A percentile compares a stretch with the other conserved stretches of the same genome.
These are phyloP conservation scores for Sesia apiformis DNA, from an alignment of 2,888 invertebrate genomes.

Conservation along the genomic window DNA sequence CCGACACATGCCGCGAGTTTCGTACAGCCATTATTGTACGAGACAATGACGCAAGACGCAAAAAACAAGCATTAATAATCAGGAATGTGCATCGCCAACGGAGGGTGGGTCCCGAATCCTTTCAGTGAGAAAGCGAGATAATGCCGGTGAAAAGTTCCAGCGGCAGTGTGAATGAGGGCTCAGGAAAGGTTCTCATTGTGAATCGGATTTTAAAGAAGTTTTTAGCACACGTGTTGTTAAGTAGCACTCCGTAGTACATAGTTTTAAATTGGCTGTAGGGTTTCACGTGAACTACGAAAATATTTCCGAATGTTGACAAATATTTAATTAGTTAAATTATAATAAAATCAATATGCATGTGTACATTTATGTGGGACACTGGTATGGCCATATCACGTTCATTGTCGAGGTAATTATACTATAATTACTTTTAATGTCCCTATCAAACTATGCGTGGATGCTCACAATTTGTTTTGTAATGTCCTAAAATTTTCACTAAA, in stretches of 20 bases:
- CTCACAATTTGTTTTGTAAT: slow-evolving; percentile 42
- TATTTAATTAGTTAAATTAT: no score
- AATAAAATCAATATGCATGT: no score
- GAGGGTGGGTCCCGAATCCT: slow-evolving; percentile 39
- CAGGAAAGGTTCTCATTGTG: slow-evolving; percentile 22
- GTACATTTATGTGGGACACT: slow-evolving; percentile 3
- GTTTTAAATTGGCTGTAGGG: neutral
- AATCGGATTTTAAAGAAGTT: slow-evolving; percentile 16
- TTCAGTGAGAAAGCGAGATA: slow-evolving; percentile 43
- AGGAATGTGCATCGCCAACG: slow-evolving; percentile 66
- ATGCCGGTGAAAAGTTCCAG: slow-evolving; percentile 44
- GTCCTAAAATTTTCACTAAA: slow-evolving; percentile 44
- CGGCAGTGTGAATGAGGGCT: slow-evolving; percentile 44
- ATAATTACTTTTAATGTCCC: slow-evolving; percentile 35
- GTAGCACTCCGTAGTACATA: neutral
- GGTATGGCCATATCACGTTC: slow-evolving; percentile 37
- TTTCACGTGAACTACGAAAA: neutral
- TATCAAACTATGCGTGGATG: slow-evolving; percentile 36
- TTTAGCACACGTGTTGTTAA: slow-evolving; percentile 1
- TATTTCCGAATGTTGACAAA: no score
- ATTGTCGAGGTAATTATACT: slow-evolving; percentile 26
- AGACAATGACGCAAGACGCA: slow-evolving; percentile 63
- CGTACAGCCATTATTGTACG: slow-evolving; percentile 51
- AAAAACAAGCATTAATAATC: slow-evolving; percentile 72
- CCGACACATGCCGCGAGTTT: slow-evolving; percentile 63